Conservation (phyloP, 2,797 vertebrate species). For the Acomys russatus region DNA sequence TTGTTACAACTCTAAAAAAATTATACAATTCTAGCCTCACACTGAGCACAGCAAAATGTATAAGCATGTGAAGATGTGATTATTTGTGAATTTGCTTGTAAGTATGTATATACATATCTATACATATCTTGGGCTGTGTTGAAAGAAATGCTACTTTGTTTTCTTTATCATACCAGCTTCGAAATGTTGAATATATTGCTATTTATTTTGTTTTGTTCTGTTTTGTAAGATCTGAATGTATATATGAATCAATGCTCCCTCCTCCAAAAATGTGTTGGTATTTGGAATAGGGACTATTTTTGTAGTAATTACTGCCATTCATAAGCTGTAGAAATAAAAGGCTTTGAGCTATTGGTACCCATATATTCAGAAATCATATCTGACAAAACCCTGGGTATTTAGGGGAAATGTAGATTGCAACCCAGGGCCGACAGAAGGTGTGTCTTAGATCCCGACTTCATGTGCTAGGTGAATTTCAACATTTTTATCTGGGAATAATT, state of each 20-base stretch:
- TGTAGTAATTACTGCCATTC: neutral
- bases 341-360: neutral
- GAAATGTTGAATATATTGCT: constrained; percentile 84
- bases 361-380: constrained; percentile 11
- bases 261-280: neutral
- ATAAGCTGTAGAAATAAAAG: neutral
- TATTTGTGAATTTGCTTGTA: constrained; percentile 81
- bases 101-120: constrained; percentile 65
- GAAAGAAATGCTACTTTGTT: constrained; percentile 84
- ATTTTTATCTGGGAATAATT: neutral
- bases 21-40: constrained; percentile 80
- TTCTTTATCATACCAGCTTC: constrained; percentile 84
- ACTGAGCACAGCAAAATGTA: constrained; percentile 84
- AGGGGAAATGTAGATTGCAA: neutral
- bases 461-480: neutral
- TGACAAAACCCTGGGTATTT: neutral
- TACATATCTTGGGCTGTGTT: constrained; percentile 85
- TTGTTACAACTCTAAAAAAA: constrained; percentile 81
- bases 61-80: constrained; percentile 84
- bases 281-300: neutral
- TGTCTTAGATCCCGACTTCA: neutral
- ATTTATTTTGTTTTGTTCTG: constrained; percentile 85
- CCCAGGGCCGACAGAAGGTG: neutral
- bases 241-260: constrained; percentile 81
- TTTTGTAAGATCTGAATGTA: constrained; percentile 84